These are phyloP conservation scores for Eupithecia pulchellata DNA, from an alignment of 2,888 invertebrate species.

Conservation along the genomic window DNA sequence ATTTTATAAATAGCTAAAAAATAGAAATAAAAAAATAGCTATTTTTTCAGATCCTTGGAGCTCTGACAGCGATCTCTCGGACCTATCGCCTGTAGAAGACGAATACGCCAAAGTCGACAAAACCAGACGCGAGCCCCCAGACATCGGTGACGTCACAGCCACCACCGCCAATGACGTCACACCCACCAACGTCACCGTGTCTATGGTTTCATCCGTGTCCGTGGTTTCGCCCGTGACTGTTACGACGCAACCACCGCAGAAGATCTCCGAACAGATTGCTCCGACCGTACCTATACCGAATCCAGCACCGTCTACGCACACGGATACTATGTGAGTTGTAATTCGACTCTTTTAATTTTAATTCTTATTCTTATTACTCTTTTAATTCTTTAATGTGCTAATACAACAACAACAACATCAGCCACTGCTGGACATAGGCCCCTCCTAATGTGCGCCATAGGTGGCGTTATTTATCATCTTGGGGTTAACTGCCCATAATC, in stretches of 20 bases:
- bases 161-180: conserved; percentile 52
- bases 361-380: too few species aligned
- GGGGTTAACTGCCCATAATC: too few species aligned
- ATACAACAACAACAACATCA: too few species aligned
- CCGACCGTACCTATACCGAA: conserved; percentile 14
- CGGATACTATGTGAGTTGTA: conserved; percentile 55
- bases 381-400: too few species aligned
- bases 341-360: neutral
- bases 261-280: conserved; percentile 41
- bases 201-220: conserved; percentile 7
- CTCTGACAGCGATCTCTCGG: conserved; percentile 94
- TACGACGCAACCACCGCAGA: conserved; percentile 37
- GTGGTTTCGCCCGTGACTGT: conserved; percentile 30
- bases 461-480: too few species aligned
- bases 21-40: too few species aligned
- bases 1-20: neutral
- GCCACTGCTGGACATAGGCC: too few species aligned
- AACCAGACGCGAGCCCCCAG: conserved; percentile 74
- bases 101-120: conserved; percentile 81
- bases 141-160: conserved; percentile 77
- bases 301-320: conserved; percentile 41
- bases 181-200: conserved; percentile 26
- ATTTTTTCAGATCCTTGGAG: conserved; percentile 89
- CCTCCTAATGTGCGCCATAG: too few species aligned
- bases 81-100: conserved; percentile 92